These are phyloP conservation scores for Corydoras sp. DNA, from an alignment of 2,113 vertebrate species.

Conservation along the genomic window DNA sequence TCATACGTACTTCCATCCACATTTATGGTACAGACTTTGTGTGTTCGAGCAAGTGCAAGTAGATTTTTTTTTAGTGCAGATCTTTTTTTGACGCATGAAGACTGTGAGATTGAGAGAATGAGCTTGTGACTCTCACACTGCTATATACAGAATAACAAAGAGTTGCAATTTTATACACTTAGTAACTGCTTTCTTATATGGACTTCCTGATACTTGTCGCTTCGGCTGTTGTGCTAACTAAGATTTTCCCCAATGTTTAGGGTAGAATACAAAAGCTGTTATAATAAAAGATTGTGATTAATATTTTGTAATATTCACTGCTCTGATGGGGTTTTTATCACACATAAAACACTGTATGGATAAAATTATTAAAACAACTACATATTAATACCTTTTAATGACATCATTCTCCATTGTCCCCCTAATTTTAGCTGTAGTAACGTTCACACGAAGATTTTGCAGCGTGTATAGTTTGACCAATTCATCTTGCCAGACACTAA, in stretches of 20 bases:
- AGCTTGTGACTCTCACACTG: constrained; percentile 50
- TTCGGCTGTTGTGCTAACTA: constrained; percentile 69
- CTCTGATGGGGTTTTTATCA: constrained; percentile 13
- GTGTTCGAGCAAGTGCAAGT: constrained; percentile 39
- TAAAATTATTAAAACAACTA: too few species aligned
- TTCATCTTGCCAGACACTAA: too few species aligned
- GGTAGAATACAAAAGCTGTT: constrained; percentile 65
- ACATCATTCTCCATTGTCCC: not conserved
- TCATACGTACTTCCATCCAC: constrained; percentile 6
- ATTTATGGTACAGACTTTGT: constrained; percentile 40
- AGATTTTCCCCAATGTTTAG: constrained; percentile 64
- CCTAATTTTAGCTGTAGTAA: too few species aligned
- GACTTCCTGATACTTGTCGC: constrained; percentile 55
- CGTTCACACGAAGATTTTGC: too few species aligned
- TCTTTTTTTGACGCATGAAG: constrained; percentile 31
- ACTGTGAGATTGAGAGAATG: constrained; percentile 47
- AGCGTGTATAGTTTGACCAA: too few species aligned
- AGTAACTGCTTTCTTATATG: constrained; percentile 58
- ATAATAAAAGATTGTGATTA: constrained; percentile 65
- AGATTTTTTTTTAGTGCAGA: constrained; percentile 40
- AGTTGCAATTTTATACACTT: constrained; percentile 61
- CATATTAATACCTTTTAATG: too few species aligned
- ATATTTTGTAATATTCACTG: constrained; percentile 41
- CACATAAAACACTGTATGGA: not conserved
- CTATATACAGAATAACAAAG: constrained; percentile 48